Evolutionary conservation across 2,113 vertebrate species (phyloP).

Genomic region (Cromileptes altivelis): DNA sequence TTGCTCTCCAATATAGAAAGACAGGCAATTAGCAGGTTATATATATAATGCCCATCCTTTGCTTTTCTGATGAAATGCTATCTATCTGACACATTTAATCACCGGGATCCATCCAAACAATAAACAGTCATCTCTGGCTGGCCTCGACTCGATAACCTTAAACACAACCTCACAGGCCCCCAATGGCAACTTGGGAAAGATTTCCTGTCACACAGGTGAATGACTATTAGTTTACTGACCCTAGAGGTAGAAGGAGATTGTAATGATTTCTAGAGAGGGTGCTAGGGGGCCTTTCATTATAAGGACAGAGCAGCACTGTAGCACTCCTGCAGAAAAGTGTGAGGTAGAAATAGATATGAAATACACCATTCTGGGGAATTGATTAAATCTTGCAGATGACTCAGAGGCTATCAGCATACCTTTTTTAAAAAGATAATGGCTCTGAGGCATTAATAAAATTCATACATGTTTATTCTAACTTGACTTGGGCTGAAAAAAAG

Average conservation of each 20-base stretch:
- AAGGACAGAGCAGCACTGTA: conserved; percentile 39
- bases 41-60: conserved; percentile 13
- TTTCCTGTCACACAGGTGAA: conserved; percentile 84
- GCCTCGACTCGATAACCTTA: conserved; percentile 77
- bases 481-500: background rate
- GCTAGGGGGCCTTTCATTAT: conserved; percentile 77
- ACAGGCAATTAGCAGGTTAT: conserved; percentile 40
- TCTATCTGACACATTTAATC: conserved; percentile 40
- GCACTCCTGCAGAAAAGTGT: conserved; percentile 35
- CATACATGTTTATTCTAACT: conserved; percentile 26
- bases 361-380: conserved; percentile 53
- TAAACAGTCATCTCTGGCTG: conserved; percentile 67
- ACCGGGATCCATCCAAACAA: conserved; percentile 47
- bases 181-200: conserved; percentile 79
- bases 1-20: background rate
- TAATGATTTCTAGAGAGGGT: conserved; percentile 79
- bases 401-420: conserved; percentile 48
- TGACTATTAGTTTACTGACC: conserved; percentile 82
- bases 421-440: conserved; percentile 29
- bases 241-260: conserved; percentile 73
- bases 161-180: conserved; percentile 73
- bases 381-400: conserved; percentile 68
- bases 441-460: conserved; percentile 51
- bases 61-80: conserved; percentile 51
- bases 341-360: conserved; percentile 67